Percentiles rank a stretch among this genome's conserved stretches.
Evolutionary conservation across 2,888 invertebrate genomes (phyloP).

Genomic region (Clitarchus hookeri): DNA sequence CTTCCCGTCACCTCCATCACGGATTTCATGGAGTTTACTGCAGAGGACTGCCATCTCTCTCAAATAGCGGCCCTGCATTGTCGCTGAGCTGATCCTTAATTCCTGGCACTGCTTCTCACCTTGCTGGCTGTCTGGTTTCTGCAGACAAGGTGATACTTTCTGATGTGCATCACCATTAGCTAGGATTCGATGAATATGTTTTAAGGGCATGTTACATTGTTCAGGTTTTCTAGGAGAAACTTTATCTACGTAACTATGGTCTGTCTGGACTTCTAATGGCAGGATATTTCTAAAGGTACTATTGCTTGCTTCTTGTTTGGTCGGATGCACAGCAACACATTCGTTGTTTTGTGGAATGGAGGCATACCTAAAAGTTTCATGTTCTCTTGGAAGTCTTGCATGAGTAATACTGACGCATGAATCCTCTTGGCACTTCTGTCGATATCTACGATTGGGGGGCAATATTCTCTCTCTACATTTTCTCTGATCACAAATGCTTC

Average conservation of each 20-base stretch:
- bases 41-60: constrained; percentile 45
- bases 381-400: constrained; percentile 5
- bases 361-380: constrained; percentile 32
- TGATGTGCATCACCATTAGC: not conserved
- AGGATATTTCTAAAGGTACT: not conserved
- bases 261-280: not conserved
- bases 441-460: constrained; percentile 24
- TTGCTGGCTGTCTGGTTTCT: not conserved
- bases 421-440: constrained; percentile 26
- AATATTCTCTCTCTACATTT: constrained; percentile 32
- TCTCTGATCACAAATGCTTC: constrained; percentile 31
- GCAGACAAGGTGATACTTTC: not conserved
- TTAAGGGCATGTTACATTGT: not conserved
- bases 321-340: not conserved
- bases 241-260: not conserved
- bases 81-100: not conserved
- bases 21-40: constrained; percentile 41
- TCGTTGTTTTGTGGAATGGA: constrained; percentile 17
- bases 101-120: not conserved
- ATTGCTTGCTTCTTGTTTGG: not conserved
- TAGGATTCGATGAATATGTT: constrained; percentile 14
- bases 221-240: constrained; percentile 3
- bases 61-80: constrained; percentile 44
- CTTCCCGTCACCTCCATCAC: constrained; percentile 37
- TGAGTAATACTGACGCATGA: constrained; percentile 23